Conservation (phyloP, 2,797 vertebrate genomes). For the Sebastes minor region DNA sequence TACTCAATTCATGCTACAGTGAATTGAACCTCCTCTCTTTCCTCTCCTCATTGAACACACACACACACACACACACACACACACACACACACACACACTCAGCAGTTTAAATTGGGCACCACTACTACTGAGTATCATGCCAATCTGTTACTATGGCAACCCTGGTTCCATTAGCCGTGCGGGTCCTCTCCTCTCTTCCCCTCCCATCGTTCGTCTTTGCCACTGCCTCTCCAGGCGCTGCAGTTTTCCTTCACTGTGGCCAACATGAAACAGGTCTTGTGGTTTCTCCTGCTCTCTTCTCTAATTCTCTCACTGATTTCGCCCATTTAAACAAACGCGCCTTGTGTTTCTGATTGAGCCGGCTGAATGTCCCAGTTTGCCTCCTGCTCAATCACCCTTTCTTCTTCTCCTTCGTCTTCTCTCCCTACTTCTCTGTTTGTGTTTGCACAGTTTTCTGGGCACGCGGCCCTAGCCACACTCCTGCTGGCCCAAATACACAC, state of each 20-base stretch:
- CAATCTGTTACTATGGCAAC: slow-evolving; percentile 82
- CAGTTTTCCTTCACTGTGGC: slow-evolving; percentile 52
- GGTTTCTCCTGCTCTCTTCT: slow-evolving; percentile 42
- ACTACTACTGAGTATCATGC: slow-evolving; percentile 54
- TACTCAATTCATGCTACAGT: not conserved
- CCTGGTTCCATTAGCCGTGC: slow-evolving; percentile 49
- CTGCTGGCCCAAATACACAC: slow-evolving; percentile 41
- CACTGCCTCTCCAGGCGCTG: slow-evolving; percentile 43
- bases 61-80: not conserved
- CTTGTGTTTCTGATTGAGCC: slow-evolving; percentile 58
- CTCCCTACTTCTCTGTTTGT: slow-evolving; percentile 27
- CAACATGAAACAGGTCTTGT: slow-evolving; percentile 58
- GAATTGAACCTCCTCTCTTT: not conserved
- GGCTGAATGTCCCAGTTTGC: slow-evolving; percentile 44
- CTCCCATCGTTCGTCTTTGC: slow-evolving; percentile 57
- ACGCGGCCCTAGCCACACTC: slow-evolving; percentile 39
- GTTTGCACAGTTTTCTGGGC: slow-evolving; percentile 59
- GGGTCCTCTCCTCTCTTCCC: slow-evolving; percentile 38
- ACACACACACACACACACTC: slow-evolving; percentile 17
- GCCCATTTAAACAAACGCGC: slow-evolving; percentile 40
- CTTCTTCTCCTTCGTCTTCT: not conserved
- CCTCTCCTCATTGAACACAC: not conserved
- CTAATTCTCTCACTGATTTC: slow-evolving; percentile 47
- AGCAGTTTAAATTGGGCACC: slow-evolving; percentile 51
- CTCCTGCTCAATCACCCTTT: slow-evolving; percentile 49